Conservation (phyloP, 2,797 vertebrate genomes). For the Pterois miles region DNA sequence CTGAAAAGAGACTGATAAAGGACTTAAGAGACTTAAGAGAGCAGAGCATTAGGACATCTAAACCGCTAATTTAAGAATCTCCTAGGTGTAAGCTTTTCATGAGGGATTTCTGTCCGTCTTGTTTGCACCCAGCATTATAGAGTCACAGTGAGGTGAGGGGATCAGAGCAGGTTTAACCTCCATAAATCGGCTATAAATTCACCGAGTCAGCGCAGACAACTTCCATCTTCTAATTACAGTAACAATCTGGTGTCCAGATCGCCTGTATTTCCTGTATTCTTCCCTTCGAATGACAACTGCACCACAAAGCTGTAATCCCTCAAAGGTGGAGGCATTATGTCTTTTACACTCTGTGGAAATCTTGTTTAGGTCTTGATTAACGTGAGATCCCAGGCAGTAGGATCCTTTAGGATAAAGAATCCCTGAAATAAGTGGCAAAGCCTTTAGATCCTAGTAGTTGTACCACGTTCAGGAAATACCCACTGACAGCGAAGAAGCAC, state of each 20-base stretch:
- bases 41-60: slow-evolving; percentile 76
- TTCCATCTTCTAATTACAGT: slow-evolving; percentile 65
- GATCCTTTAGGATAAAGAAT: slow-evolving; percentile 56
- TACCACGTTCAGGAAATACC: neutral
- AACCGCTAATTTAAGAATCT: slow-evolving; percentile 89
- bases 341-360: slow-evolving; percentile 45
- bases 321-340: slow-evolving; percentile 42
- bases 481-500: neutral
- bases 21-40: slow-evolving; percentile 67
- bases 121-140: slow-evolving; percentile 85
- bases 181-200: slow-evolving; percentile 72
- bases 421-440: slow-evolving; percentile 44
- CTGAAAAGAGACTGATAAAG: slow-evolving; percentile 55
- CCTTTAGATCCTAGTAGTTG: neutral
- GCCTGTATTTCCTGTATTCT: slow-evolving; percentile 20
- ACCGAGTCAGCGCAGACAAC: slow-evolving; percentile 32
- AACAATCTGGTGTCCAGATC: slow-evolving; percentile 59
- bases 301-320: slow-evolving; percentile 53
- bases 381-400: slow-evolving; percentile 35
- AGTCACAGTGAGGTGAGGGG: slow-evolving; percentile 89
- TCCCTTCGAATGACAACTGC: slow-evolving; percentile 1
- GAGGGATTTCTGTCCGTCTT: slow-evolving; percentile 85
- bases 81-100: slow-evolving; percentile 88
- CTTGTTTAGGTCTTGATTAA: slow-evolving; percentile 62
- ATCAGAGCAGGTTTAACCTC: slow-evolving; percentile 87